Conservation (phyloP, 1,140 invertebrate species). For the Zaprionus africanus region DNA sequence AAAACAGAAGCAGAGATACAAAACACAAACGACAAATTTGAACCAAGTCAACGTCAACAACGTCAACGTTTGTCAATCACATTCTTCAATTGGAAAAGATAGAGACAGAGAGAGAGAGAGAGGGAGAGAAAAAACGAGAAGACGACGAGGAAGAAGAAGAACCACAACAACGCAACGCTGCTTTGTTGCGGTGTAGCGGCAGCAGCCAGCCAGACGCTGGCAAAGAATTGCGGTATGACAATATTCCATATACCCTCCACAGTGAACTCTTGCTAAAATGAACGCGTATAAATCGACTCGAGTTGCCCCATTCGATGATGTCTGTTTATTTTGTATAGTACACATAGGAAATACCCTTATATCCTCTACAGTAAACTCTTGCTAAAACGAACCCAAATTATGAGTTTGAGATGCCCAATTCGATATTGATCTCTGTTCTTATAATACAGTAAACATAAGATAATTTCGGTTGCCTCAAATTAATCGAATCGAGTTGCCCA, state of each 20-base stretch:
- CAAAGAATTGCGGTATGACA: slow-evolving; percentile 68
- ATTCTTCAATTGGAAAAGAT: slow-evolving; percentile 8
- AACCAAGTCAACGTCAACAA: slow-evolving; percentile 3
- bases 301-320: too few species aligned
- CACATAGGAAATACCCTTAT: not conserved
- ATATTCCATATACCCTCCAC: slow-evolving; percentile 13
- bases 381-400: not conserved
- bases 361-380: not conserved
- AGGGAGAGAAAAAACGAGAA: not conserved
- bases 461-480: too few species aligned
- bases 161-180: slow-evolving; percentile 36
- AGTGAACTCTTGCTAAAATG: not conserved
- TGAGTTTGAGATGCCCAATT: too few species aligned
- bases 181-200: slow-evolving; percentile 34
- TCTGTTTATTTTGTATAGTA: not conserved
- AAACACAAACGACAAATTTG: slow-evolving; percentile 2
- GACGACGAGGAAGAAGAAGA: slow-evolving; percentile 16
- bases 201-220: slow-evolving; percentile 67
- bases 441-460: too few species aligned
- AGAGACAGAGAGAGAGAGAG: not conserved
- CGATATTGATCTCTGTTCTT: not conserved
- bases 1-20: slow-evolving; percentile 20
- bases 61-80: slow-evolving; percentile 28
- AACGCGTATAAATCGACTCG: too few species aligned
- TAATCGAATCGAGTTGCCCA: too few species aligned